Evolutionary conservation across 2,797 vertebrate genomes (phyloP).

Genomic region (Phoeniculus purpureus): DNA sequence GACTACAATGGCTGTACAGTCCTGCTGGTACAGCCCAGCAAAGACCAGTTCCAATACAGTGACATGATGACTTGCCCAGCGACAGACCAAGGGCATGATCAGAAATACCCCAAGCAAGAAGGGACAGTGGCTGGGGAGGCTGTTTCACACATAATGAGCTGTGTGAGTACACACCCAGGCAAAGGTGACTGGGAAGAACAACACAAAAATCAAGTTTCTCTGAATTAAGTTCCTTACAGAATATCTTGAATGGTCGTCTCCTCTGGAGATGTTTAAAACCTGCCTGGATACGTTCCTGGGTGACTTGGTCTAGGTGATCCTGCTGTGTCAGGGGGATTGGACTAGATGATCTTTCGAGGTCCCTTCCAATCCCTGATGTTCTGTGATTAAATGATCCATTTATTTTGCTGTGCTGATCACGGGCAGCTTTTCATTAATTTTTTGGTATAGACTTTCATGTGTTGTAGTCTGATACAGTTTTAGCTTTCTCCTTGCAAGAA

Average conservation of each 20-base stretch:
- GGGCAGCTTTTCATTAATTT: background rate
- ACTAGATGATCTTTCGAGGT: too few relatives aligned
- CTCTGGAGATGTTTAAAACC: too few relatives aligned
- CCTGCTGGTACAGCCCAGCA: background rate
- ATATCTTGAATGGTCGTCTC: background rate
- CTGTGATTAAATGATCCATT: background rate
- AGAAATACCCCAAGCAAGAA: background rate
- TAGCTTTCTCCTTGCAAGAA: background rate
- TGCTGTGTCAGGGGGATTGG: too few relatives aligned
- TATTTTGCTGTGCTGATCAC: background rate
- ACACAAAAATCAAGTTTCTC: background rate
- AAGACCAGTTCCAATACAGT: background rate
- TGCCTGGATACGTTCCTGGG: too few relatives aligned
- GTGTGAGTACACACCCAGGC: background rate
- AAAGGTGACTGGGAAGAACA: background rate
- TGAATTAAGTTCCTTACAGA: background rate
- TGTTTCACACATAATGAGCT: fast-evolving
- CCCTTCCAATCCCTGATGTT: too few relatives aligned
- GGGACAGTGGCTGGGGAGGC: too few relatives aligned
- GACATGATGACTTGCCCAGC: background rate
- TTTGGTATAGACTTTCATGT: background rate
- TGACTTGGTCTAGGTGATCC: too few relatives aligned
- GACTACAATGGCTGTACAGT: background rate
- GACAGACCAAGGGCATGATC: background rate
- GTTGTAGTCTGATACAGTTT: background rate